phyloP scores from a whole-genome alignment of 2,113 vertebrate species.

The Thermophis baileyi region DNA sequence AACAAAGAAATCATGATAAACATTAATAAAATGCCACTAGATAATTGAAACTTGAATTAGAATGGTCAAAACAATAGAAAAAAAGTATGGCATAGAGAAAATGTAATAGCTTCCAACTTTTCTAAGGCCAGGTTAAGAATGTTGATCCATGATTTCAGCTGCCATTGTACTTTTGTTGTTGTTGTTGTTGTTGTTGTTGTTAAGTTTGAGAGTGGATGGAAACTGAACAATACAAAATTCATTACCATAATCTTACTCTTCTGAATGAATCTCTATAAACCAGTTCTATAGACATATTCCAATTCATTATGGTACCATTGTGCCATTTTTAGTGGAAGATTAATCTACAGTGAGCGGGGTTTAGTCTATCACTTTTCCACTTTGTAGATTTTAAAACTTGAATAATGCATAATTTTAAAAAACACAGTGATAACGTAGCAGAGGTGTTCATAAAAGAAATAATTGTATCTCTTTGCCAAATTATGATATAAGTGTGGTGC shows the following conservation, averaged over 20 bases:
- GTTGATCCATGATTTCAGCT: background rate
- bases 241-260: background rate
- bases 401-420: background rate
- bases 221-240: background rate
- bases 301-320: background rate
- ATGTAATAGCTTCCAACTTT: background rate
- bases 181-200: background rate
- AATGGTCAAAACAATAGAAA: constrained; percentile 36
- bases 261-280: background rate
- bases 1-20: constrained; percentile 46
- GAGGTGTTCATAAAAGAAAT: background rate
- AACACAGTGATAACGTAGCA: background rate
- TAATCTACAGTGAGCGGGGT: background rate
- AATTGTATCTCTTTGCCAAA: background rate
- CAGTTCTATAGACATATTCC: background rate
- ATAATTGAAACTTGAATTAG: background rate
- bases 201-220: background rate
- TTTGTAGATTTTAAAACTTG: background rate
- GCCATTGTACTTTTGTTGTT: background rate
- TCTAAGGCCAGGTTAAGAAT: background rate
- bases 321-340: background rate
- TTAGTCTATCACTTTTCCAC: background rate
- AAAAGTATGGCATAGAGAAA: constrained; percentile 36
- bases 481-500: background rate
- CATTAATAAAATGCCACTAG: constrained; percentile 50